Evolutionary conservation across 2,797 vertebrate species (phyloP).

Genomic region (Clarias laeviceps): DNA sequence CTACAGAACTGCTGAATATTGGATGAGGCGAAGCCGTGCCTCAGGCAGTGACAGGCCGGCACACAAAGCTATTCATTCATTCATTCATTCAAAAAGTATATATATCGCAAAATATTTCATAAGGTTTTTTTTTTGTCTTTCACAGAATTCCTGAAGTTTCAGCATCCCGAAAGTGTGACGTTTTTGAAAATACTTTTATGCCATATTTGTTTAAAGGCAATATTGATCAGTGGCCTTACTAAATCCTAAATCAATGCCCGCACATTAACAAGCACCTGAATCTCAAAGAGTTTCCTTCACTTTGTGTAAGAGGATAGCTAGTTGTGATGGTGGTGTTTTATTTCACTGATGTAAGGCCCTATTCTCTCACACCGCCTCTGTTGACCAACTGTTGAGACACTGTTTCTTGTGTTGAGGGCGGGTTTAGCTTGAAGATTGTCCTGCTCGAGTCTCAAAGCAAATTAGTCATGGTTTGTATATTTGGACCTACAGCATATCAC

Average conservation of each 20-base stretch:
- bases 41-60: conserved; percentile 35
- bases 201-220: neutral
- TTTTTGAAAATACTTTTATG: neutral
- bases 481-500: neutral
- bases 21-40: conserved; percentile 49
- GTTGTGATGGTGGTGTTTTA: conserved; percentile 18
- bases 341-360: conserved; percentile 33
- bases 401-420: conserved; percentile 31
- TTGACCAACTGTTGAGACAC: conserved; percentile 20
- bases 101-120: neutral
- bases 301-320: conserved; percentile 28
- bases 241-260: conserved; percentile 22
- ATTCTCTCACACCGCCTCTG: conserved; percentile 20
- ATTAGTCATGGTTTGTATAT: neutral
- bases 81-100: no score
- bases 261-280: neutral
- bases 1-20: conserved; percentile 54
- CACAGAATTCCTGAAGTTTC: neutral
- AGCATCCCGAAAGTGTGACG: neutral
- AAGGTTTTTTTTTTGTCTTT: neutral
- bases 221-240: conserved; percentile 5
- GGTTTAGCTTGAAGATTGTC: conserved; percentile 5
- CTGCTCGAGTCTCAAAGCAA: neutral
- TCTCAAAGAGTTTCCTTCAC: conserved; percentile 12
- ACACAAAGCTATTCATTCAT: conserved; percentile 25